Evolutionary conservation across 1,140 invertebrate genomes (phyloP).

Genomic region (Hyles vespertilio): DNA sequence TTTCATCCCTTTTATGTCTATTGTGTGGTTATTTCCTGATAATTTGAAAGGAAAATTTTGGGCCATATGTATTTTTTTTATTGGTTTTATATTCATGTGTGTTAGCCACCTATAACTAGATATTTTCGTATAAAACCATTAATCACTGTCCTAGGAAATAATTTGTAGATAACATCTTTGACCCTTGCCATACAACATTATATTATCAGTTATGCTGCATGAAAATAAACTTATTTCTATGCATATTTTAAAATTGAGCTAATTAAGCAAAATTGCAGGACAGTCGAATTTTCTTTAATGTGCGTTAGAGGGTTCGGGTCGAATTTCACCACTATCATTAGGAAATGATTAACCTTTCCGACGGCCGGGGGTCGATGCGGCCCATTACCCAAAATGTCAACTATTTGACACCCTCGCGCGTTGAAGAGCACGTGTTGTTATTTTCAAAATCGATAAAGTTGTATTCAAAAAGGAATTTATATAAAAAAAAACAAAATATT

Average conservation of each 20-base stretch:
- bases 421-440: conserved; percentile 12
- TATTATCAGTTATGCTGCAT: too few species aligned
- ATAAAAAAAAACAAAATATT: too few species aligned
- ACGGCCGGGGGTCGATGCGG: conserved; percentile 32
- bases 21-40: neutral
- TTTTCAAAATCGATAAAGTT: conserved; percentile 9
- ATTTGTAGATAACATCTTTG: too few species aligned
- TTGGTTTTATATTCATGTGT: neutral
- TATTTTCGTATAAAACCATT: too few species aligned
- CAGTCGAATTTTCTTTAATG: neutral
- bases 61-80: neutral
- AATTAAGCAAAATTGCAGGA: neutral
- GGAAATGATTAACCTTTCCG: conserved; percentile 61
- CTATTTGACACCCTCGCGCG: conserved; percentile 41
- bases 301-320: conserved; percentile 6
- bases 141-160: too few species aligned
- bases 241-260: neutral
- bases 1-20: neutral
- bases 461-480: too few species aligned
- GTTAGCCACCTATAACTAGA: too few species aligned
- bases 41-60: too few species aligned
- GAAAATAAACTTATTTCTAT: neutral
- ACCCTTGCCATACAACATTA: too few species aligned
- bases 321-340: conserved; percentile 55
- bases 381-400: conserved; percentile 58